Conservation (phyloP, 2,113 vertebrate species). For the Tetrao urogallus region DNA sequence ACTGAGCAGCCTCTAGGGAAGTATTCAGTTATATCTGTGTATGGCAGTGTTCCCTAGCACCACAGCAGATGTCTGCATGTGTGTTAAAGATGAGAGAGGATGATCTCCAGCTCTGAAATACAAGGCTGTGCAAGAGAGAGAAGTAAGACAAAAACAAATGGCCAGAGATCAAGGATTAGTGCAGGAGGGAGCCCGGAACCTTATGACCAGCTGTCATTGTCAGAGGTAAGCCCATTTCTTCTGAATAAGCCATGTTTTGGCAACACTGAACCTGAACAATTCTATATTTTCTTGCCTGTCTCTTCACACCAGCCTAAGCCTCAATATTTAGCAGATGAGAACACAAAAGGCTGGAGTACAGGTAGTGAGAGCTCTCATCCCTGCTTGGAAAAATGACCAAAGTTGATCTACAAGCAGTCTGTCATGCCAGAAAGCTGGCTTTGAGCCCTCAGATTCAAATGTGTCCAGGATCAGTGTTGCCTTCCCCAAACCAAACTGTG, state of each 20-base stretch:
- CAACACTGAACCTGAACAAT: not conserved
- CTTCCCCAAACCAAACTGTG: not conserved
- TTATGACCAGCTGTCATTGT: not conserved
- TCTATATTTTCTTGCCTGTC: not conserved
- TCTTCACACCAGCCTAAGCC: not conserved
- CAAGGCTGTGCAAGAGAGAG: not conserved
- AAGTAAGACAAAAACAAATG: not conserved
- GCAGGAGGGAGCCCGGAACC: not conserved
- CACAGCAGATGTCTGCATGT: not conserved
- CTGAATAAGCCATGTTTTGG: not conserved
- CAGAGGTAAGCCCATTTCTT: not conserved
- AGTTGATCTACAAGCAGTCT: not conserved
- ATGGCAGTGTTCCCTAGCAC: not conserved
- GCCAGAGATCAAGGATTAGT: not conserved
- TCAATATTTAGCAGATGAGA: not conserved
- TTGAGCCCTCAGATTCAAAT: not conserved
- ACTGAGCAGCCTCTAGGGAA: not conserved
- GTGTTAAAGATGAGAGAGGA: not conserved
- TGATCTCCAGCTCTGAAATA: conserved; percentile 9
- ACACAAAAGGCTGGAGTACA: not conserved
- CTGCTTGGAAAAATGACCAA: not conserved
- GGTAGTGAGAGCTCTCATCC: not conserved
- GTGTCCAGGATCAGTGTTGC: not conserved
- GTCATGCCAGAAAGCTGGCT: not conserved
- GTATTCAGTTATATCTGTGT: not conserved